Evolutionary conservation across 2,888 invertebrate genomes (phyloP), one percentile per base, ranked within the genome.

Genomic region (Clusia tigrina): DNA sequence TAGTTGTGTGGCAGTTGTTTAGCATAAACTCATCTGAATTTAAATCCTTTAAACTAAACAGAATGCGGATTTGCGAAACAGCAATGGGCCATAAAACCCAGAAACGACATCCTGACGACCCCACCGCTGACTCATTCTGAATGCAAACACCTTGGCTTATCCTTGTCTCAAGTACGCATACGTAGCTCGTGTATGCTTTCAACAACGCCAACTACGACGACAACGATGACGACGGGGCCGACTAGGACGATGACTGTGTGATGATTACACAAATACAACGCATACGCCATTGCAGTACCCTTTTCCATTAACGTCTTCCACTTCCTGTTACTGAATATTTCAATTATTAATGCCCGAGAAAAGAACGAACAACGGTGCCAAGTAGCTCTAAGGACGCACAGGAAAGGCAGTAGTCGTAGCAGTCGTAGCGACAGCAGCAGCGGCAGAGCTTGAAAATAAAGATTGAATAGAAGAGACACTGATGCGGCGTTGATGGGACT

Each of bases 301-400:
- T 70, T 62, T 53, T 65, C 73, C 74, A 77, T 77, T 76, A 76
- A 76, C 71, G 76, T 76, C 76, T 74, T 73, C 76, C 74, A 76
- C 76, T 77, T 77, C 74, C 74, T 76, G 76, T 76, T 77, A 76
- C 76, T 76, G 78, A 74, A 77, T 76, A 74, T 76, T 74, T 76
- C 78, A 77, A 77, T 76, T 77, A 76, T 77, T 76, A 74, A 76
- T 76, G 73, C 70, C 69, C 67, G 70, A 58, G 58, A 64, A 67
- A 65, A 69, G 64, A 51, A 62, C 46, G 54, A 18, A 25, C n/a
- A 26, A 53, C n/a, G 26, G 25, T 52, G 59, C 56, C 58, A 51
- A 25, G 54, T 25, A 54, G 24, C 26, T 52, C 32, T 52, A 26
- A 18, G 51, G 24, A 48, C 48, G 22, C 23, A 23, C 22, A 57